A percentile compares a stretch with the other conserved stretches of the same genome.
These are phyloP conservation scores for Cataglyphis cursor DNA, from an alignment of 2,888 invertebrate species.

Conservation along the genomic window DNA sequence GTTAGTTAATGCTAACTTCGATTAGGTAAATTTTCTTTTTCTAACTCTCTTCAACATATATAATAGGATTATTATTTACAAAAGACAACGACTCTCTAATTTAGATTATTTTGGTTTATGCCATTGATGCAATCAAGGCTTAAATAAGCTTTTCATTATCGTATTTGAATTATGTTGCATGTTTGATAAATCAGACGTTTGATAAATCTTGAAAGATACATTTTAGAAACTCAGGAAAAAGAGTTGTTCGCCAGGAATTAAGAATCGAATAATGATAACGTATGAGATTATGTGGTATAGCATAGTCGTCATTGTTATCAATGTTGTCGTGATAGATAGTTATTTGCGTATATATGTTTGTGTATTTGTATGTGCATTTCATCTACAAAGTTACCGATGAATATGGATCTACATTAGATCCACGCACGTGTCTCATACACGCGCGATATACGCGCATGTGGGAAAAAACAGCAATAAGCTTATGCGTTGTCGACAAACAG, in stretches of 20 bases:
- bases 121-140: neutral
- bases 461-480: constrained; percentile 17
- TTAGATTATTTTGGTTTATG: neutral
- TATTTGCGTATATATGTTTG: constrained; percentile 9
- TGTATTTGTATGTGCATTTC: constrained; percentile 27
- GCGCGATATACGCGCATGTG: constrained; percentile 1
- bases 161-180: neutral
- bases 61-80: constrained; percentile 7
- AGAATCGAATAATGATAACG: constrained; percentile 25
- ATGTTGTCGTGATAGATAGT: neutral
- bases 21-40: neutral
- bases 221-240: neutral
- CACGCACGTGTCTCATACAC: neutral
- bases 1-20: neutral
- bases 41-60: neutral
- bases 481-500: neutral
- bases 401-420: constrained; percentile 15
- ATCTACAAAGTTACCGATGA: constrained; percentile 39
- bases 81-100: constrained; percentile 9
- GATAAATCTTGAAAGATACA: neutral
- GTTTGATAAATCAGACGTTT: neutral
- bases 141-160: neutral
- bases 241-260: neutral
- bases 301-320: constrained; percentile 6
- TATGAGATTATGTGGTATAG: neutral